Conservation (phyloP, 2,797 vertebrate genomes). For the Arctocebus calabarensis region DNA sequence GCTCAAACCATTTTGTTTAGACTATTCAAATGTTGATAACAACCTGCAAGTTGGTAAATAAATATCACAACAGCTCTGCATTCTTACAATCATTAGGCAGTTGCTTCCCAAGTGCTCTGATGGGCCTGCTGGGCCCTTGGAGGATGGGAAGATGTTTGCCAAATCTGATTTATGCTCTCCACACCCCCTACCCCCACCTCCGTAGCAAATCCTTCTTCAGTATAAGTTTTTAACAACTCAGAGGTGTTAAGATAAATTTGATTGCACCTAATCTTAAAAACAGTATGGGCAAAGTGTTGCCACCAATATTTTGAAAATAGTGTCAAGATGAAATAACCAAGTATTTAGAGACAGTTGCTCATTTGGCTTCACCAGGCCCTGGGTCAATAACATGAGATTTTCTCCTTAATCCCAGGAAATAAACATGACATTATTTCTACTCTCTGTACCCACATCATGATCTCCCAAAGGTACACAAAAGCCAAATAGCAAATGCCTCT, state of each 20-base stretch:
- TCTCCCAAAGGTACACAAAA: neutral
- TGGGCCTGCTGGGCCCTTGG: rapidly evolving
- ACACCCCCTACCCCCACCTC: too few species aligned
- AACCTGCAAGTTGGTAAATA: too few species aligned
- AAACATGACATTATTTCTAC: neutral
- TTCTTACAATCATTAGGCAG: neutral
- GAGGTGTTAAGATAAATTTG: neutral
- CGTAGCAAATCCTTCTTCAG: neutral
- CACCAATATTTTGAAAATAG: neutral
- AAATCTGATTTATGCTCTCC: neutral
- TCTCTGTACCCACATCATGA: neutral
- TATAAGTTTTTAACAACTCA: neutral
- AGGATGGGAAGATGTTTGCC: neutral
- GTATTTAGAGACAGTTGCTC: neutral
- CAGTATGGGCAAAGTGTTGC: neutral
- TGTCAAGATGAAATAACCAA: neutral
- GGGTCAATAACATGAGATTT: neutral
- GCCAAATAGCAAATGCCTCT: neutral
- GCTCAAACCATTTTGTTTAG: neutral
- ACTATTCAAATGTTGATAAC: neutral
- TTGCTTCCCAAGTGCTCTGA: neutral
- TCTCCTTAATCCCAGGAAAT: neutral
- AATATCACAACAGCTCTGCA: neutral
- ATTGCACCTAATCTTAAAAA: neutral
- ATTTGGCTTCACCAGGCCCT: neutral